phyloP scores from a whole-genome alignment of 2,797 vertebrate genomes.

The Syncerus caffer region DNA sequence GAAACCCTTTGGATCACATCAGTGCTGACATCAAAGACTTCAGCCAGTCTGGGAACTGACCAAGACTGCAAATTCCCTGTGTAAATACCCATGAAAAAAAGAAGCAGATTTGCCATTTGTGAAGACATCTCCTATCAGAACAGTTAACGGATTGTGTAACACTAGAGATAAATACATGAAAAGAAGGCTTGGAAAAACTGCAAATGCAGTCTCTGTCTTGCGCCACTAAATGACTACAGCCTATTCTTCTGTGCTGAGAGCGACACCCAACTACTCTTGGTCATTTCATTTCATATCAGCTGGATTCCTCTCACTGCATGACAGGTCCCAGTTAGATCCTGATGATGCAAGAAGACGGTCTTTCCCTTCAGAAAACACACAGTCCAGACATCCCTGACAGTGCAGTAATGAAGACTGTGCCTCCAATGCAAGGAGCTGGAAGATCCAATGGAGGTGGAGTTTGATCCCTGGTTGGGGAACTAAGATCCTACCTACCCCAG shows the following conservation, averaged over 20 bases:
- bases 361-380: background rate
- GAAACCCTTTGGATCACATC: constrained; percentile 88
- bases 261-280: background rate
- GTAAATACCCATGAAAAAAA: constrained; percentile 85
- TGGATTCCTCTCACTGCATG: background rate
- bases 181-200: background rate
- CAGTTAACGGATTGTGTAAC: background rate
- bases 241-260: background rate
- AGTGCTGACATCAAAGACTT: constrained; percentile 88
- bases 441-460: background rate
- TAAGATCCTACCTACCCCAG: background rate
- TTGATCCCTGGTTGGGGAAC: background rate
- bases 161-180: background rate
- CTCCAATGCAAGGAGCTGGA: background rate
- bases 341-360: background rate
- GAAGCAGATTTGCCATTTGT: constrained; percentile 1
- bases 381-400: background rate
- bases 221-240: background rate
- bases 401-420: background rate
- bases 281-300: background rate
- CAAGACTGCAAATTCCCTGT: constrained; percentile 90
- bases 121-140: background rate
- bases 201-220: background rate
- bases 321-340: background rate
- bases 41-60: constrained; percentile 88